phyloP scores from a whole-genome alignment of 2,797 vertebrate genomes.

The Botia almorhae region DNA sequence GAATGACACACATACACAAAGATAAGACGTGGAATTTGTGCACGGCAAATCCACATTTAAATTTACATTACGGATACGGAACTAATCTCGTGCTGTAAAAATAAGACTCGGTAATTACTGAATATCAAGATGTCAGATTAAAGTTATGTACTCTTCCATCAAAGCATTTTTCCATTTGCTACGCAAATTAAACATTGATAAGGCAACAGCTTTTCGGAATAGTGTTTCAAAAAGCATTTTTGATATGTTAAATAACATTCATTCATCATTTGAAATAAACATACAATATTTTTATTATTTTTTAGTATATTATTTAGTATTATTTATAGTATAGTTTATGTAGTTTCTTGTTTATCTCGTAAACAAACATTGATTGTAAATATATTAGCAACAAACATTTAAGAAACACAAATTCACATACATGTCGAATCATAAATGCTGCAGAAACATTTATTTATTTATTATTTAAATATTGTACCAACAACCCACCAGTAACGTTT shows the following conservation, averaged over 20 bases:
- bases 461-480: not conserved
- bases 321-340: not conserved
- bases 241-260: not conserved
- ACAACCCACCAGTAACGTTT: not conserved
- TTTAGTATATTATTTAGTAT: no score
- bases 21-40: not conserved
- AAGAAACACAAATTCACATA: no score
- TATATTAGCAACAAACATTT: not conserved
- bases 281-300: not conserved
- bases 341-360: not conserved
- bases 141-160: slow-evolving; percentile 2
- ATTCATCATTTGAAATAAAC: not conserved
- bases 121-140: not conserved
- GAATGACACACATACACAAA: slow-evolving; percentile 11
- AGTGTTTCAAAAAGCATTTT: not conserved
- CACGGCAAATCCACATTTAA: not conserved
- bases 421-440: no score
- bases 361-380: not conserved
- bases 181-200: not conserved
- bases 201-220: not conserved
- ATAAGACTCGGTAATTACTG: not conserved
- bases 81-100: not conserved
- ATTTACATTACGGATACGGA: not conserved
- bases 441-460: no score
- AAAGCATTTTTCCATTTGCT: not conserved